Percentiles rank a stretch among this genome's conserved stretches.
Evolutionary conservation across 2,888 invertebrate species (phyloP).

Genomic region (Urechis unicinctus): DNA sequence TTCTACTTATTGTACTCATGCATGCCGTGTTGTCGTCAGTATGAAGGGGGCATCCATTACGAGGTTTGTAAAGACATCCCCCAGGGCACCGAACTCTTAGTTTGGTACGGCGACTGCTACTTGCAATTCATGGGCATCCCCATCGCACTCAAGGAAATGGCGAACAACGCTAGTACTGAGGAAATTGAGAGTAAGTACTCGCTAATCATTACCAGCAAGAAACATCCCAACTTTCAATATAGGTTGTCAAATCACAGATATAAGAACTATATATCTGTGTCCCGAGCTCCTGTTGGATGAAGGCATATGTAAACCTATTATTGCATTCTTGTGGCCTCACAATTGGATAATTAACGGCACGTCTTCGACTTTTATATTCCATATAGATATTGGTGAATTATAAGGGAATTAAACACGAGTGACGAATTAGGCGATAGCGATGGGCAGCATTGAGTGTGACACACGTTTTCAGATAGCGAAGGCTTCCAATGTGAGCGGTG

Average conservation of each 20-base stretch:
- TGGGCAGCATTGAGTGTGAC: too few relatives aligned
- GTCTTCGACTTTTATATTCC: background rate
- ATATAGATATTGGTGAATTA: too few relatives aligned
- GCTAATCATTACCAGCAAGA: too few relatives aligned
- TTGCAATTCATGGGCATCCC: constrained; percentile 49
- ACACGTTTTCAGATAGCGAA: too few relatives aligned
- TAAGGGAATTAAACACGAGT: too few relatives aligned
- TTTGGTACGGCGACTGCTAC: constrained; percentile 50
- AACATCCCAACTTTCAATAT: too few relatives aligned
- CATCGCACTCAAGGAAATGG: constrained; percentile 42
- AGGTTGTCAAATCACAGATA: background rate
- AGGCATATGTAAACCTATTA: too few relatives aligned
- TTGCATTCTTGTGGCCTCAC: too few relatives aligned
- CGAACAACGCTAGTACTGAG: constrained; percentile 2
- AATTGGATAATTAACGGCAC: too few relatives aligned
- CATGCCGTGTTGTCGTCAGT: background rate
- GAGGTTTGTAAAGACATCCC: constrained; percentile 42
- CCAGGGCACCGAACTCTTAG: constrained; percentile 43
- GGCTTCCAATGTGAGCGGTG: constrained; percentile 53
- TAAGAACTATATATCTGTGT: too few relatives aligned
- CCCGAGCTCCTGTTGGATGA: too few relatives aligned
- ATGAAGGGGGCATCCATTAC: background rate
- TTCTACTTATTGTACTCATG: background rate
- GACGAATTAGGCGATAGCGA: too few relatives aligned
- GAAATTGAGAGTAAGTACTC: background rate